Evolutionary conservation across 2,888 invertebrate genomes (phyloP).

Genomic region (Tenthredo notha): DNA sequence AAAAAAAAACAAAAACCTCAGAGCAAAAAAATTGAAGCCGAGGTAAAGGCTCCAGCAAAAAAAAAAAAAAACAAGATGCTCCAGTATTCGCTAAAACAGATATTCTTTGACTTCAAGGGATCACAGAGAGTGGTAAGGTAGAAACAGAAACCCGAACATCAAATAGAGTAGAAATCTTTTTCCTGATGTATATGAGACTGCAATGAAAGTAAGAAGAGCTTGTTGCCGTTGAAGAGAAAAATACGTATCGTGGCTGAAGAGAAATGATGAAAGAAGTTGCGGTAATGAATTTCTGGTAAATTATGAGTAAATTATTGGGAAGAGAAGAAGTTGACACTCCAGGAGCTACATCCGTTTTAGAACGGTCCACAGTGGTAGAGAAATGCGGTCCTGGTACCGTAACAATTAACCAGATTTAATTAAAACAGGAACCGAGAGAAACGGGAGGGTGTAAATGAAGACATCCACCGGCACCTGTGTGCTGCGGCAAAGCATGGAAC

Average conservation of each 20-base stretch:
- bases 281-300: background rate
- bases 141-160: background rate
- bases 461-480: background rate
- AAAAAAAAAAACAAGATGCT: background rate
- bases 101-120: background rate
- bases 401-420: conserved; percentile 46
- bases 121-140: background rate
- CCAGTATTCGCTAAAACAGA: background rate
- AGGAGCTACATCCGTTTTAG: background rate
- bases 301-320: background rate
- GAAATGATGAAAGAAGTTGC: background rate
- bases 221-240: background rate
- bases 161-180: background rate
- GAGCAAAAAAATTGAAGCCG: background rate
- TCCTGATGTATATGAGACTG: background rate
- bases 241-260: background rate
- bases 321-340: background rate
- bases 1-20: background rate
- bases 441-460: background rate
- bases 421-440: conserved; percentile 22
- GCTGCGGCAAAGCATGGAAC: background rate
- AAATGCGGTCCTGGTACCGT: conserved; percentile 3
- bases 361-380: background rate
- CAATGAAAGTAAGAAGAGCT: background rate
- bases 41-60: background rate